A percentile compares a stretch with the other conserved stretches of the same genome.
Conservation (phyloP, 2,797 vertebrate species). For the Cirrhinus mrigala region DNA sequence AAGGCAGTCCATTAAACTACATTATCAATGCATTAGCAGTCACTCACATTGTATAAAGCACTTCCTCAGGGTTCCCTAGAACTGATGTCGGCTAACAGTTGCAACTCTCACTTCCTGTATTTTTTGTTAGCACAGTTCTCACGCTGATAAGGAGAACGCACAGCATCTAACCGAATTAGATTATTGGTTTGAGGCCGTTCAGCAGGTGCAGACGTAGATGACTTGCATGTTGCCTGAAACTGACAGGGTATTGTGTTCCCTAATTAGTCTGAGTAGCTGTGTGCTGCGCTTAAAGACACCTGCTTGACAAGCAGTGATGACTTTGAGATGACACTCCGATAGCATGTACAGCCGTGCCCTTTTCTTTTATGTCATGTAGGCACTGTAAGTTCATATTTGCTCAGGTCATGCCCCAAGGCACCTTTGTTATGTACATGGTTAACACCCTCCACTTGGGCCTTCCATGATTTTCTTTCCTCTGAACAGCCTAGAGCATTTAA, state of each 20-base stretch:
- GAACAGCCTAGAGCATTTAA: conserved; percentile 17
- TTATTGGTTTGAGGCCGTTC: background rate
- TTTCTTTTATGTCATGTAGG: conserved; percentile 24
- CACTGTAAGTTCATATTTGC: conserved; percentile 38
- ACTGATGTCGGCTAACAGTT: background rate
- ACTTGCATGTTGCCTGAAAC: background rate
- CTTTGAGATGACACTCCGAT: conserved; percentile 28
- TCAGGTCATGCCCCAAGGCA: conserved; percentile 21
- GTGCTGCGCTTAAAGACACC: conserved; percentile 41
- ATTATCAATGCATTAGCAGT: conserved; percentile 23
- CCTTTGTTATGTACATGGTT: conserved; percentile 28
- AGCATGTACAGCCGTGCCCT: conserved; percentile 11
- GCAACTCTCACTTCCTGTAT: conserved; percentile 21
- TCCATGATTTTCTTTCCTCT: conserved; percentile 16
- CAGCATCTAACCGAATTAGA: background rate
- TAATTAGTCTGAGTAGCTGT: conserved; percentile 46
- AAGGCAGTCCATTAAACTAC: conserved; percentile 8
- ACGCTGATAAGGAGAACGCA: background rate
- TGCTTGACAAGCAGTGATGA: conserved; percentile 30
- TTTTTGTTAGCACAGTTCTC: conserved; percentile 3
- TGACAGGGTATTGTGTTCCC: conserved; percentile 43
- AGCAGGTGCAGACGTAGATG: background rate
- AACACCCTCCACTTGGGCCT: conserved; percentile 16
- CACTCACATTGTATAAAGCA: background rate
- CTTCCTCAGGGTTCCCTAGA: background rate